Percentiles rank a stretch among this genome's conserved stretches.
Evolutionary conservation across 2,797 vertebrate species (phyloP).

Genomic region (Cossypha polioptera): DNA sequence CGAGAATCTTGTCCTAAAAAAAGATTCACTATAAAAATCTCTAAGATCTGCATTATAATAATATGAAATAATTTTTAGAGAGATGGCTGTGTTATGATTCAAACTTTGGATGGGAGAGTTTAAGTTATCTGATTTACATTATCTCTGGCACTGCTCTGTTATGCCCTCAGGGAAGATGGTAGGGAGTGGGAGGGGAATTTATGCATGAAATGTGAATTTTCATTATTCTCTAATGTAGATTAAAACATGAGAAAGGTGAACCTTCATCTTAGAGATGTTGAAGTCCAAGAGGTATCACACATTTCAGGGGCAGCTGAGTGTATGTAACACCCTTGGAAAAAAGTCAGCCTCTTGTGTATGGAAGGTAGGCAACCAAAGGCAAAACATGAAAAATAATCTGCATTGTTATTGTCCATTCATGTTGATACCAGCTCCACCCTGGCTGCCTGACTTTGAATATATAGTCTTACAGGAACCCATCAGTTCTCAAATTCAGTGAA

Average conservation of each 20-base stretch:
- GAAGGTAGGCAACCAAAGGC: not conserved
- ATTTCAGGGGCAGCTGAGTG: not conserved
- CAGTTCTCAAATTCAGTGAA: not conserved
- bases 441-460: not conserved
- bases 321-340: not conserved
- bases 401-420: not conserved
- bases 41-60: not conserved
- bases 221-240: not conserved
- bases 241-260: constrained; percentile 14
- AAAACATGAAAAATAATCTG: not conserved
- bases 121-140: constrained; percentile 16
- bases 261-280: not conserved
- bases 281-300: not conserved
- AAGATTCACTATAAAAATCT: not conserved
- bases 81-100: constrained; percentile 6
- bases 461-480: not conserved
- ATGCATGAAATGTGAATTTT: not conserved
- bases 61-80: constrained; percentile 16
- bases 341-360: not conserved
- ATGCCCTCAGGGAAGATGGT: not conserved
- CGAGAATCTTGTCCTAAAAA: not conserved
- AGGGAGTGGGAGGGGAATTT: not conserved
- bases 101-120: not conserved
- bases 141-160: constrained; percentile 14
- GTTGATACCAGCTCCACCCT: not conserved